phyloP scores from a whole-genome alignment of 1,140 invertebrate genomes.

The Rhopalosiphum padi region DNA sequence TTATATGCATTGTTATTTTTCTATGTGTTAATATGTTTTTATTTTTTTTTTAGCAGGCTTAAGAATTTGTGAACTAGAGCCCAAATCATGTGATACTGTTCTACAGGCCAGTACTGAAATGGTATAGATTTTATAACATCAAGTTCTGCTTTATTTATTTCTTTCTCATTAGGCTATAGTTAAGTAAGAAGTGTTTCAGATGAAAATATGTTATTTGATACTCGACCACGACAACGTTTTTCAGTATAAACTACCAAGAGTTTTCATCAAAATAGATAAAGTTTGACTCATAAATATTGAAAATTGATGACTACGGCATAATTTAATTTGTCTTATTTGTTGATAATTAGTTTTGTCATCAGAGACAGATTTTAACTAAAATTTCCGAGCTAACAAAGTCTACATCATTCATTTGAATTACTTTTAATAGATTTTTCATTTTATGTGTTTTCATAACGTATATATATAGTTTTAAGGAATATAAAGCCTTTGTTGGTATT shows the following conservation, averaged over 20 bases:
- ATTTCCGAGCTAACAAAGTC: conserved; percentile 39
- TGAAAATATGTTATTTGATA: too few relatives aligned
- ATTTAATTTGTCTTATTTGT: conserved; percentile 44
- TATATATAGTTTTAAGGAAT: background rate
- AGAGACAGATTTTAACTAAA: conserved; percentile 48
- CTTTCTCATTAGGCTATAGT: too few relatives aligned
- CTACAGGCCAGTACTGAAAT: too few relatives aligned
- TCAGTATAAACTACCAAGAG: background rate
- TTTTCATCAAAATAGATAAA: conserved; percentile 33
- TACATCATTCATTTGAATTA: conserved; percentile 38
- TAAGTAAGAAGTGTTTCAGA: too few relatives aligned
- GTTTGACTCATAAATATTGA: conserved; percentile 46
- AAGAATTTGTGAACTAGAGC: too few relatives aligned
- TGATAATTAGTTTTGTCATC: conserved; percentile 51
- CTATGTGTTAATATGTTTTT: too few relatives aligned
- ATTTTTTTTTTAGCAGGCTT: too few relatives aligned
- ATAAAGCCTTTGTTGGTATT: conserved; percentile 59
- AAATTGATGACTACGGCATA: conserved; percentile 33
- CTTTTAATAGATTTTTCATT: conserved; percentile 60
- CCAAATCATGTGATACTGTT: too few relatives aligned
- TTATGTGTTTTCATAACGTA: conserved; percentile 10
- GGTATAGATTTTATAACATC: too few relatives aligned
- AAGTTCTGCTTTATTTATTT: too few relatives aligned
- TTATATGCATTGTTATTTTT: too few relatives aligned
- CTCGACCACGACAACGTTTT: too few relatives aligned